These are phyloP conservation scores for Akabosia matsudoensis DNA, from an alignment of 1,140 invertebrate genomes.

Conservation along the genomic window DNA sequence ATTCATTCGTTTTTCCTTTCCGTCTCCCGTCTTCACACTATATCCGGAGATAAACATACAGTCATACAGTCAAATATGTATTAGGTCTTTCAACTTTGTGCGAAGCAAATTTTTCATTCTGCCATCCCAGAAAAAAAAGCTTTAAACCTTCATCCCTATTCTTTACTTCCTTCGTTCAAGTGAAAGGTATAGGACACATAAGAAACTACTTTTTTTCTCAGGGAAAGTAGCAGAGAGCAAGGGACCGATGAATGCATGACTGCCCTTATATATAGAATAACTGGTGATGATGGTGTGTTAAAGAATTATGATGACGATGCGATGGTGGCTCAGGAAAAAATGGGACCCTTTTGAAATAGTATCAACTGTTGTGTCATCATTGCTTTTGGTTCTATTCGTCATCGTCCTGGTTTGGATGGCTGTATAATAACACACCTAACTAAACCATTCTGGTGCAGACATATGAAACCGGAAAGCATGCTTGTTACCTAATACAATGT, in stretches of 20 bases:
- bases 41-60: no score
- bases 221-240: background rate
- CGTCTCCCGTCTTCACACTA: background rate
- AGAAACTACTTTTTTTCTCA: background rate
- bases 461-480: no score
- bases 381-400: slow-evolving; percentile 2
- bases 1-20: slow-evolving; percentile 16
- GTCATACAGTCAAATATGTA: no score
- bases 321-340: background rate
- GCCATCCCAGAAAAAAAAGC: slow-evolving; percentile 15
- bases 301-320: background rate
- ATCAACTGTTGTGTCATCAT: background rate
- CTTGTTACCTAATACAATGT: no score
- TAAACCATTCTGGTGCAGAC: no score
- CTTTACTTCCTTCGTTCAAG: background rate
- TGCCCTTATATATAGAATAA: background rate
- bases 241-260: background rate
- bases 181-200: background rate
- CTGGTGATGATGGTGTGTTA: background rate
- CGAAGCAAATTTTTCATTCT: slow-evolving; percentile 7
- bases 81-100: slow-evolving; percentile 20
- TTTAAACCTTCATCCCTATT: background rate
- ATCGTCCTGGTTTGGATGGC: background rate
- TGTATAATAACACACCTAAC: no score
- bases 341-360: slow-evolving; percentile 3